Percentiles rank a stretch among this genome's conserved stretches.
Conservation (phyloP, 2,888 invertebrate genomes). For the Pristionchus entomophagus region DNA sequence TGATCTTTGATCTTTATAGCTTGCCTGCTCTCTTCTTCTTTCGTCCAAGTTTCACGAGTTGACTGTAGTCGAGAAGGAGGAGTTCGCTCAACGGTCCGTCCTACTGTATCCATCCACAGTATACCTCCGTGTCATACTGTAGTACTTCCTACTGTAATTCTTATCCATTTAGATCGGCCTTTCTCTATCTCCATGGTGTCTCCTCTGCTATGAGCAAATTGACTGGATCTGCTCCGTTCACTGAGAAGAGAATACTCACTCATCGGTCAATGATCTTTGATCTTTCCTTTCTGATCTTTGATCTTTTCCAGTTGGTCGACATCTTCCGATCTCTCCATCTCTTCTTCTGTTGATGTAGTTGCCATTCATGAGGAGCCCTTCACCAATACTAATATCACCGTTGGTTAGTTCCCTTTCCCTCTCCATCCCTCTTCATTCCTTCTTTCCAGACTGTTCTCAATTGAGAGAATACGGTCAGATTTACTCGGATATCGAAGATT, state of each 20-base stretch:
- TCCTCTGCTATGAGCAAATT: background rate
- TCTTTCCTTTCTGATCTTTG: background rate
- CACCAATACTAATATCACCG: background rate
- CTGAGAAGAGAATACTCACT: background rate
- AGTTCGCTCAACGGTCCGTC: background rate
- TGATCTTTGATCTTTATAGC: conserved; percentile 29
- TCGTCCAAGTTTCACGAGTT: background rate
- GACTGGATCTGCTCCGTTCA: background rate
- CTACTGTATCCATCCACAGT: background rate
- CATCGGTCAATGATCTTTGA: background rate
- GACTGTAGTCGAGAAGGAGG: background rate
- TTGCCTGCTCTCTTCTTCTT: background rate
- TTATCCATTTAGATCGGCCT: background rate
- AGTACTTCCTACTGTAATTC: background rate
- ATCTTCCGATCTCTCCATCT: conserved; percentile 23
- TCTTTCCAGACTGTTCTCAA: background rate
- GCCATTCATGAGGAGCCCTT: background rate
- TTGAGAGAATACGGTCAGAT: background rate
- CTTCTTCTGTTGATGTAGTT: conserved; percentile 7
- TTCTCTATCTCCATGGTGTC: background rate
- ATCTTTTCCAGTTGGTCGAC: conserved; percentile 27
- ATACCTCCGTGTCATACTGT: background rate
- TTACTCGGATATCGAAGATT: conserved; percentile 13
- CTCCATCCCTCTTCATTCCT: too few species aligned
- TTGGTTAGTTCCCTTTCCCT: background rate